Base-by-base conservation (phyloP, 2,797 vertebrate genomes). In the Hirundo rustica region DNA sequence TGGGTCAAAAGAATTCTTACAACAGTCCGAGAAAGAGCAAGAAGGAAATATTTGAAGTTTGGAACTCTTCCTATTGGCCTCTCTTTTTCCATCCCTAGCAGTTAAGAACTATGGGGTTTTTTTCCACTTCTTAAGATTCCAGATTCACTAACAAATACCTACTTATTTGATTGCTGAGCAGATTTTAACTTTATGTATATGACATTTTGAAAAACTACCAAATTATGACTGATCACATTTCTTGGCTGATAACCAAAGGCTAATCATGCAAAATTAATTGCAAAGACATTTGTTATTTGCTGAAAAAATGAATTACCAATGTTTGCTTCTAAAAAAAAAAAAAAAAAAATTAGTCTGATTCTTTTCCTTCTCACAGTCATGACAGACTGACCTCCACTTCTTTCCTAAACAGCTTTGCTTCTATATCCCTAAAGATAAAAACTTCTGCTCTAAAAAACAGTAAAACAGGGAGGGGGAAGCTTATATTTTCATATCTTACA, bases 271-370 rank as follows among this genome's bases (percentile, higher is more conserved):
- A 93, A 96, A 93, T 93, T 96, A 97, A 96, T 94, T 95, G 83
- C 83, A 25, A 88, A 94, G 62, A 53, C 51, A 86, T 78, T 68
- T 92, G 79, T 84, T 95, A 86, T 96, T 94, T 96, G 89, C 66
- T 27, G 55, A 92, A 96, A 96, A 92, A 88, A 96, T 3, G 7
- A 89, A 97, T 96, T 95, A 97, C 92, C 85, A 96, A 93, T 96
- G 86, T 97, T 98, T 97, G 76, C 71, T 89, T 74, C 36, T 36
- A 10, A 54, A 58, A 77, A 50, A 47, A 54, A 58, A 77, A 50
- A n/a, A n/a, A 47, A 40, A 11, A 40, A 25, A 79, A 85, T 51
- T 68, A 88, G 18, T 29, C 50, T 80, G 23, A 94, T 53, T 72
- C 15, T 84, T 38, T 60, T 68, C 66, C 26, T 65, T 66, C 30